Evolutionary conservation across 2,888 invertebrate species (phyloP).

Genomic region (Lacanobia wlatinum): DNA sequence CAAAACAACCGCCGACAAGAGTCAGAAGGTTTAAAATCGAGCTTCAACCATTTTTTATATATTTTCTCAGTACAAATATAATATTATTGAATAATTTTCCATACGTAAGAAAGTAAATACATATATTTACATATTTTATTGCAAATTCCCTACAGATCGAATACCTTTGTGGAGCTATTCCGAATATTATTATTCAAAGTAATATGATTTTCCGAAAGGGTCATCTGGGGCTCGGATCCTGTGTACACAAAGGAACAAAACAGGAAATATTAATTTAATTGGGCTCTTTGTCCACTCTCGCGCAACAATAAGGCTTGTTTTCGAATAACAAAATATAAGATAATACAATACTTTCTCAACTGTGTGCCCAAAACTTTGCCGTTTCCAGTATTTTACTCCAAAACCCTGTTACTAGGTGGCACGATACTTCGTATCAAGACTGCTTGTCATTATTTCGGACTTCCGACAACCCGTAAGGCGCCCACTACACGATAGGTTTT

Average conservation of each 20-base stretch:
- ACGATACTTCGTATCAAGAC: too few species aligned
- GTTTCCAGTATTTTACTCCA: too few species aligned
- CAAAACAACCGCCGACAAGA: too few species aligned
- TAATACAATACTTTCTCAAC: not conserved
- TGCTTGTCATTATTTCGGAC: too few species aligned
- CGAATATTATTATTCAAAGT: slow-evolving; percentile 20
- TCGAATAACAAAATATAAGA: not conserved
- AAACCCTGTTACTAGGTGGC: too few species aligned
- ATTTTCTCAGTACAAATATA: not conserved
- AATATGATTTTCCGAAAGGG: slow-evolving; percentile 28
- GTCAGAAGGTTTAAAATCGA: too few species aligned
- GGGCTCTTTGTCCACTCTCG: slow-evolving; percentile 11
- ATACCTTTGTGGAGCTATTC: not conserved
- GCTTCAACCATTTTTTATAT: too few species aligned
- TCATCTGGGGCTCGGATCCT: slow-evolving; percentile 8
- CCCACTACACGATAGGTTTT: too few species aligned
- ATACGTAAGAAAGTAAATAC: not conserved
- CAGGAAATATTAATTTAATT: slow-evolving; percentile 23
- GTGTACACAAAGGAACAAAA: slow-evolving; percentile 6
- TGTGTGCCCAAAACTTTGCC: too few species aligned
- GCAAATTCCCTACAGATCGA: slow-evolving; percentile 8
- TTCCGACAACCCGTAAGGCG: too few species aligned
- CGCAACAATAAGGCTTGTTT: not conserved
- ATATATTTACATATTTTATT: not conserved
- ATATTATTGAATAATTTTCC: not conserved